Conservation (phyloP, 2,797 vertebrate genomes). For the Rhynchonycteris naso region DNA sequence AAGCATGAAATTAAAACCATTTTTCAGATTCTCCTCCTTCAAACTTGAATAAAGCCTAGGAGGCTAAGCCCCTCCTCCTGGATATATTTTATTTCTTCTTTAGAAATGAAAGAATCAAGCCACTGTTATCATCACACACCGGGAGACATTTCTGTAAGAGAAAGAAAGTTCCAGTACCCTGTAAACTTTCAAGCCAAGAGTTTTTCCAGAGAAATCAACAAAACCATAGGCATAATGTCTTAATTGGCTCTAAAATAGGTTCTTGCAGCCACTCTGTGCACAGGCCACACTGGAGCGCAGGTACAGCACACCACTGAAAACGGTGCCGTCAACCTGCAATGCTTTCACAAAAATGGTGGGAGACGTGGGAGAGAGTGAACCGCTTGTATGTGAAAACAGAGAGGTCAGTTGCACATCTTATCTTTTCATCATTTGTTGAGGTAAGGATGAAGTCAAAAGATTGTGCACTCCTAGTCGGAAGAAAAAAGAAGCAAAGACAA, state of each 20-base stretch:
- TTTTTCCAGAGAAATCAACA: slow-evolving; percentile 88
- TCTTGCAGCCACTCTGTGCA: slow-evolving; percentile 90
- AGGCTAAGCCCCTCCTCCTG: slow-evolving; percentile 93
- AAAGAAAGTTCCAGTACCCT: slow-evolving; percentile 91
- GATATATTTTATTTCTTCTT: slow-evolving; percentile 93
- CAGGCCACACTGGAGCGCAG: slow-evolving; percentile 92
- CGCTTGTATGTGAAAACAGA: slow-evolving; percentile 94
- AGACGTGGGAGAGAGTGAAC: slow-evolving; percentile 91
- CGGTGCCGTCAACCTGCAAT: slow-evolving; percentile 76
- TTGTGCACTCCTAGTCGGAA: neutral
- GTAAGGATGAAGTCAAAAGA: slow-evolving; percentile 65
- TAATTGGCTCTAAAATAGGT: slow-evolving; percentile 92
- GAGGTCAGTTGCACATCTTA: slow-evolving; percentile 91
- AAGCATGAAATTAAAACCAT: slow-evolving; percentile 88
- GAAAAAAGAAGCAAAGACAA: slow-evolving; percentile 46
- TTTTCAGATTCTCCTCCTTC: slow-evolving; percentile 92
- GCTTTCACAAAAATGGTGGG: slow-evolving; percentile 86
- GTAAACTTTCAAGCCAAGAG: slow-evolving; percentile 91
- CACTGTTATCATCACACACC: slow-evolving; percentile 91
- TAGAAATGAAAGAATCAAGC: slow-evolving; percentile 90
- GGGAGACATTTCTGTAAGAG: slow-evolving; percentile 94
- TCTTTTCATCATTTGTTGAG: slow-evolving; percentile 90
- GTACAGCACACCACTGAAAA: slow-evolving; percentile 90
- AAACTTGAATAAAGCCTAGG: slow-evolving; percentile 91
- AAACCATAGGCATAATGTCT: slow-evolving; percentile 89